Base-by-base conservation (phyloP, 2,113 vertebrate genomes). In the Cyprinodon variegatus region DNA sequence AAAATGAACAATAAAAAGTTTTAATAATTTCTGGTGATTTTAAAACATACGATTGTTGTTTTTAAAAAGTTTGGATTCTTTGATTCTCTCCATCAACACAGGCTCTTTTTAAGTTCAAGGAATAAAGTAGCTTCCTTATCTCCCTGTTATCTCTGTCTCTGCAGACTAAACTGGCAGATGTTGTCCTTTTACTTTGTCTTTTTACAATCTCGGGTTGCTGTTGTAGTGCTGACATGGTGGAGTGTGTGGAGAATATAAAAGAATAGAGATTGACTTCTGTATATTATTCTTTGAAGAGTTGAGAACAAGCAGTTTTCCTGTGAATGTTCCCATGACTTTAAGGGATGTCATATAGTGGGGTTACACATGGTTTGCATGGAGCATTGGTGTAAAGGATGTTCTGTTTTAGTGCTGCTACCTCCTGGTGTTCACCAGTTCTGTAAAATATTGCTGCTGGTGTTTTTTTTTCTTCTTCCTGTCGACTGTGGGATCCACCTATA, bases 91-190 rank as follows among this genome's bases (percentile, higher is more conserved):
- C 45, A 29, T 68, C 7, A 11, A 38, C 29, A 71, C 53, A 61
- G 57, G 60, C 69, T 70, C 41, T 48, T 79, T 48, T 65, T 79
- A 65, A 71, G 50, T 68, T 67, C 70, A 89, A 84, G 63, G 60
- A 90, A 88, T 87, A 85, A 92, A 89, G 80, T 40, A 17, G 29
- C 66, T 76, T 77, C 81, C 73, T 41, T 43, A 10, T 78, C 62
- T 76, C 40, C 72, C 72, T 74, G 66, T 85, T 77, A 75, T 82
- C 46, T 61, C 72, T 86, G 61, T 60, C 41, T 78, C 65, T 64
- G 65, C 60, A 69, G 70, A 59, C 8, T 50, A 9, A 76, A 36
- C 57, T 22, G 61, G 70, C 68, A 8, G 53, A 77, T 76, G 41
- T 50, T 37, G 29, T 43, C 29, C 29, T 29, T 29, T 29, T 29